Evolutionary conservation across 2,113 vertebrate species (phyloP).

Genomic region (Mesocricetus auratus): DNA sequence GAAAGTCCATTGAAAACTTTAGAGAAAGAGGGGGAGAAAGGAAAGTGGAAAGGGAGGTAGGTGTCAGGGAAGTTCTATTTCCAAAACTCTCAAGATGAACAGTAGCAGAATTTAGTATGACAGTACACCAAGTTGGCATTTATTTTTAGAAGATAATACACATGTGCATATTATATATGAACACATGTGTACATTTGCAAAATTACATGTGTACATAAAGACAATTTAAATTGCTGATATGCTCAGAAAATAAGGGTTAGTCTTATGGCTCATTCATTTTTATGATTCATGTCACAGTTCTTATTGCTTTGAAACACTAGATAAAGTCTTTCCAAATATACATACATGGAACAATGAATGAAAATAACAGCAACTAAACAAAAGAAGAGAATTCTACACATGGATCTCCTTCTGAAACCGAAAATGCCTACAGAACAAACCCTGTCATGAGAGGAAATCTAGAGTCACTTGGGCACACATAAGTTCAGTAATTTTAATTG

Average conservation of each 20-base stretch:
- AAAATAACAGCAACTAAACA: neutral
- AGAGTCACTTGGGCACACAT: neutral
- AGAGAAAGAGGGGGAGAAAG: neutral
- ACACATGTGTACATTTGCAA: neutral
- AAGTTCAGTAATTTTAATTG: neutral
- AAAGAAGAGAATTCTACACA: neutral
- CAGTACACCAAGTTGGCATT: neutral
- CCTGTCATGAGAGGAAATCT: neutral
- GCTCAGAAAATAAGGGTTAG: neutral
- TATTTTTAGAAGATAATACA: neutral
- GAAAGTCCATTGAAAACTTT: neutral
- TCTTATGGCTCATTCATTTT: neutral
- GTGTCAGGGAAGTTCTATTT: neutral
- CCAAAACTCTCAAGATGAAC: neutral
- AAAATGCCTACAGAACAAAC: slow-evolving; percentile 32
- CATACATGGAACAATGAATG: neutral
- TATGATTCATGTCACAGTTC: neutral
- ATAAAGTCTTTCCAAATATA: slow-evolving; percentile 32
- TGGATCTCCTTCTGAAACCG: neutral
- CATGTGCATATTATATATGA: neutral
- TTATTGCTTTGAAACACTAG: neutral
- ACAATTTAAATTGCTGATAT: neutral
- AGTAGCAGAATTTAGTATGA: neutral
- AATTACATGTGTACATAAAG: neutral
- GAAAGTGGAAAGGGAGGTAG: fast-evolving